Conservation (phyloP, 2,113 vertebrate species). For the Grammomys surdaster region DNA sequence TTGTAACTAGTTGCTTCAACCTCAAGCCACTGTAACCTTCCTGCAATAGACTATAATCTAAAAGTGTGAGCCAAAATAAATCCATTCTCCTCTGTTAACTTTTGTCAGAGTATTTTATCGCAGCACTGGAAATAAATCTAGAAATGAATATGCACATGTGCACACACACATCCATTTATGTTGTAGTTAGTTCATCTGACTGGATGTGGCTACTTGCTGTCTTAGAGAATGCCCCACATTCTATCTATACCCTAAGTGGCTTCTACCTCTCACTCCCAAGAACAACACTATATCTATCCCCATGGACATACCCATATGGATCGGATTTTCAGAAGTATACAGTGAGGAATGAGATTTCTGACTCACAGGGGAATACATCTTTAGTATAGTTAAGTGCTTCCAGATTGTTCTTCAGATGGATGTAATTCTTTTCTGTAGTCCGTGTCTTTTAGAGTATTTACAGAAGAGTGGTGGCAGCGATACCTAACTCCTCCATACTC, state of each 20-base stretch:
- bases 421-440: not conserved
- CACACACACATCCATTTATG: not conserved
- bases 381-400: constrained; percentile 27
- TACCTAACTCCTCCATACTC: not conserved
- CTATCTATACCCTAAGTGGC: not conserved
- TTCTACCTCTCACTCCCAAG: not conserved
- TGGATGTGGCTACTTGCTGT: not conserved
- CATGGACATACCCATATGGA: not conserved
- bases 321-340: not conserved
- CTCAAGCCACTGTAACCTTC: not conserved
- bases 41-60: not conserved
- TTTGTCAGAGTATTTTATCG: not conserved
- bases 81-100: not conserved
- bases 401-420: constrained; percentile 48
- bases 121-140: not conserved
- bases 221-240: not conserved
- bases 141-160: not conserved
- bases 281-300: not conserved
- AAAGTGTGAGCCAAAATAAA: not conserved
- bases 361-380: not conserved
- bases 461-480: not conserved
- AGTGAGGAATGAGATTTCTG: not conserved
- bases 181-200: not conserved
- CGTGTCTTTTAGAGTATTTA: not conserved
- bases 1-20: not conserved